phyloP scores from a whole-genome alignment of 2,113 vertebrate genomes.

The Phyllostomus hastatus region DNA sequence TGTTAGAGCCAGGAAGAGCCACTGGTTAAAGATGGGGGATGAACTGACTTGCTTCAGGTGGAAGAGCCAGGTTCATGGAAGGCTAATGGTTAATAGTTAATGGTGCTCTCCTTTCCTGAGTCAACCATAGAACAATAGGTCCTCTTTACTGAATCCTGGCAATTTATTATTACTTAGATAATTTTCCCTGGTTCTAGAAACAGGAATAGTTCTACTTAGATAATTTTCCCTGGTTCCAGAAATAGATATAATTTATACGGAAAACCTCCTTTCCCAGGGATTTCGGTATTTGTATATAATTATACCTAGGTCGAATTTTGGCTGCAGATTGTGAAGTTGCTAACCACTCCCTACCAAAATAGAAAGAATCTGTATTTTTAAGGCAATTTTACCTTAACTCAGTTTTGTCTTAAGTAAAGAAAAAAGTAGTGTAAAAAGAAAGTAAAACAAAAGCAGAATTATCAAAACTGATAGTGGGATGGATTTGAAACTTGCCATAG shows the following conservation, averaged over 20 bases:
- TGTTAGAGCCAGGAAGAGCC: background rate
- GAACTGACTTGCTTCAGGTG: background rate
- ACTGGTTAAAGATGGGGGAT: background rate
- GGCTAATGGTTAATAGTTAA: background rate
- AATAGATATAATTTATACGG: background rate
- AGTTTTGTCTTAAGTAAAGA: background rate
- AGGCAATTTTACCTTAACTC: background rate
- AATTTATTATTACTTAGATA: background rate
- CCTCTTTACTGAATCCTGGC: background rate
- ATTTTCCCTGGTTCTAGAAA: slow-evolving; percentile 33
- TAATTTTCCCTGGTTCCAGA: slow-evolving; percentile 18
- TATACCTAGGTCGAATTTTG: background rate
- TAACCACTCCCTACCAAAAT: background rate
- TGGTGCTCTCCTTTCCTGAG: background rate
- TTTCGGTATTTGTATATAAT: background rate
- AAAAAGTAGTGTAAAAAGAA: background rate
- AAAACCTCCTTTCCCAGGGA: background rate
- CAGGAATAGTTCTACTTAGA: background rate
- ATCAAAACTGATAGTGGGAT: background rate
- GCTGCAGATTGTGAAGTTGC: background rate
- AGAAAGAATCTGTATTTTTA: background rate
- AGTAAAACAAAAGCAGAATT: background rate
- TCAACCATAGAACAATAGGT: background rate
- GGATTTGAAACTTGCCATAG: background rate
- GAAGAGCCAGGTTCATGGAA: background rate